Conservation (phyloP, 2,113 vertebrate genomes). For the Rhineura floridana region DNA sequence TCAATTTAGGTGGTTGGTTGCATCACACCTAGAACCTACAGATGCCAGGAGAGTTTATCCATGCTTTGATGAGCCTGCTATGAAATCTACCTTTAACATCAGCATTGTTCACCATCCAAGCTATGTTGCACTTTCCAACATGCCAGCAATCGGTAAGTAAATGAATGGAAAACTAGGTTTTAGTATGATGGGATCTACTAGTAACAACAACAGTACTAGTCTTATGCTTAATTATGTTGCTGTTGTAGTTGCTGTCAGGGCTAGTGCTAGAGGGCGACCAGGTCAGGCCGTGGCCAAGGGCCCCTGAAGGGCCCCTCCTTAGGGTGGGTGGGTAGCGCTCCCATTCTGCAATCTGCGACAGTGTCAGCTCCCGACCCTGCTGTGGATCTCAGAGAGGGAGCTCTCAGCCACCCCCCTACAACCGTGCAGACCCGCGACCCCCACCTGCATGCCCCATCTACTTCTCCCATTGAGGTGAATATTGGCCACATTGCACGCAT, state of each 20-base stretch:
- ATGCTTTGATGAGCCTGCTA: conserved; percentile 84
- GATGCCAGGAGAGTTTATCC: conserved; percentile 80
- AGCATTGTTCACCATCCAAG: conserved; percentile 79
- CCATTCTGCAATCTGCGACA: too few species aligned
- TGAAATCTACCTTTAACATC: conserved; percentile 83
- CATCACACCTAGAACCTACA: conserved; percentile 78
- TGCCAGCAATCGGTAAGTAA: conserved; percentile 79
- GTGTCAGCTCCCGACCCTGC: too few species aligned
- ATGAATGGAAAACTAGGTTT: not conserved
- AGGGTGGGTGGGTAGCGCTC: too few species aligned
- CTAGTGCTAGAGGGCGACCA: too few species aligned
- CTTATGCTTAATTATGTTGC: not conserved
- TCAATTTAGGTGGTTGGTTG: conserved; percentile 73
- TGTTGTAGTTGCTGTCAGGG: not conserved
- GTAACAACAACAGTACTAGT: not conserved
- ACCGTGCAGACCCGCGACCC: too few species aligned
- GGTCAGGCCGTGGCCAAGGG: too few species aligned
- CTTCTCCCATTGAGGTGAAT: too few species aligned
- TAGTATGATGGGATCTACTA: not conserved
- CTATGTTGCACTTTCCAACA: conserved; percentile 82
- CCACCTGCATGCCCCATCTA: too few species aligned
- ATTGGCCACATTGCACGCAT: too few species aligned
- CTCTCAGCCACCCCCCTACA: too few species aligned
- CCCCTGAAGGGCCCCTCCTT: too few species aligned
- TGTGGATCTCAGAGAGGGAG: too few species aligned